Evolutionary conservation across 2,797 vertebrate species (phyloP).

Genomic region (Coluber constrictor): DNA sequence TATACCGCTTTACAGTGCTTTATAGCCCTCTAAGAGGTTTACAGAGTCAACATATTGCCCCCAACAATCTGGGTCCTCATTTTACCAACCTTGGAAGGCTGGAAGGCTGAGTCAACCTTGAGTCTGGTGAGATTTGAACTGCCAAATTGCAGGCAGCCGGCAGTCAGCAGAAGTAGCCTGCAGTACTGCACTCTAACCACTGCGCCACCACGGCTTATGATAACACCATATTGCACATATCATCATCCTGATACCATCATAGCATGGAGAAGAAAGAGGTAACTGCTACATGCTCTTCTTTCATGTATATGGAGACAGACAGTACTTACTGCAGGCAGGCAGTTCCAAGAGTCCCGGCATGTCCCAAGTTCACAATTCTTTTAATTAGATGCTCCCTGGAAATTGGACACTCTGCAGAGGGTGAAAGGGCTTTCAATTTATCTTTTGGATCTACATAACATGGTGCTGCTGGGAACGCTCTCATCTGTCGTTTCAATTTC

Average conservation of each 20-base stretch:
- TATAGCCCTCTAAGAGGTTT: too few species aligned
- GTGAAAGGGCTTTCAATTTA: constrained; percentile 80
- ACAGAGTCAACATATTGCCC: too few species aligned
- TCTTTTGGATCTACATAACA: constrained; percentile 79
- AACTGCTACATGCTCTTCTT: background rate
- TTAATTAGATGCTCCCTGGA: constrained; percentile 73
- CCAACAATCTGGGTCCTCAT: too few species aligned
- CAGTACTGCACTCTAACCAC: too few species aligned
- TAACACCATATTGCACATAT: background rate
- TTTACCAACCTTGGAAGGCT: too few species aligned
- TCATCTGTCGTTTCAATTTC: constrained; percentile 91
- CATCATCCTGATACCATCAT: background rate
- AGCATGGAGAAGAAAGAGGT: background rate
- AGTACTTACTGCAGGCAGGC: constrained; percentile 84
- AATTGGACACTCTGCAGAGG: constrained; percentile 82
- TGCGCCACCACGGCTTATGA: background rate
- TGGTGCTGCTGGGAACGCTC: constrained; percentile 91
- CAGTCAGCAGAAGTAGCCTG: too few species aligned
- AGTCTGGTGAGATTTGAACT: too few species aligned
- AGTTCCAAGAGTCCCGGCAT: constrained; percentile 80
- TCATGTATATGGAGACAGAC: background rate
- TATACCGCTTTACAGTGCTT: too few species aligned
- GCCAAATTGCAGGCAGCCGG: too few species aligned
- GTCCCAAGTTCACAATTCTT: constrained; percentile 84
- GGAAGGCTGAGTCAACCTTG: too few species aligned